Evolutionary conservation across 2,797 vertebrate genomes (phyloP).

Genomic region (Pagetopsis macropterus): DNA sequence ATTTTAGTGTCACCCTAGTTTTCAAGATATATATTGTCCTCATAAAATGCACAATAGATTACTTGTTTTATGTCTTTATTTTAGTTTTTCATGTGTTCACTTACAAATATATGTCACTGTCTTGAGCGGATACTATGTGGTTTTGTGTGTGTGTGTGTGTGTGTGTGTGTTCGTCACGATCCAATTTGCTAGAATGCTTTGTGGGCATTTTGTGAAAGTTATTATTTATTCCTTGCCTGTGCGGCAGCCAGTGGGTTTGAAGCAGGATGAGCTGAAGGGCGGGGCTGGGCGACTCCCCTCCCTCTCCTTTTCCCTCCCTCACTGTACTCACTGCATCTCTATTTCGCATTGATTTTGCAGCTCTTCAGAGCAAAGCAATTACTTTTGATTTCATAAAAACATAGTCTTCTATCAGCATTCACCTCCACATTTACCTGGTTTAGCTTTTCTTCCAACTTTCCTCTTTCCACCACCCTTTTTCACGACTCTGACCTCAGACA

Average conservation of each 20-base stretch:
- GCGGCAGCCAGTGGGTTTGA: conserved; percentile 18
- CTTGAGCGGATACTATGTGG: too few relatives aligned
- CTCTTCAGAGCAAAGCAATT: background rate
- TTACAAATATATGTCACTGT: too few relatives aligned
- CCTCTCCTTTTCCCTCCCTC: conserved; percentile 6
- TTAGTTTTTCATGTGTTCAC: background rate
- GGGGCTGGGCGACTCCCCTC: conserved; percentile 42
- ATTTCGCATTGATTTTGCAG: background rate
- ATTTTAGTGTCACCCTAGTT: background rate
- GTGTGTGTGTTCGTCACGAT: background rate
- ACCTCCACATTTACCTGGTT: conserved; percentile 4
- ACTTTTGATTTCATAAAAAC: background rate
- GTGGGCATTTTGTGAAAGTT: background rate
- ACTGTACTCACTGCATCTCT: conserved; percentile 3
- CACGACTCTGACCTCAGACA: conserved; percentile 19
- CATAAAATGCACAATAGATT: background rate
- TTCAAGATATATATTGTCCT: background rate
- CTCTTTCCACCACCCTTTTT: background rate
- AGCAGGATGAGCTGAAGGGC: conserved; percentile 49
- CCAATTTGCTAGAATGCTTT: background rate
- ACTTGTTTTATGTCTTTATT: background rate
- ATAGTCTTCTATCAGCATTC: background rate
- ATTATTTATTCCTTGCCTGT: background rate
- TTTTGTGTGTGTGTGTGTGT: background rate
- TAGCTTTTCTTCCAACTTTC: background rate